A percentile compares a stretch with the other conserved stretches of the same genome.
Evolutionary conservation across 30 jellyfish, hydroid and myxozoan genomes (phyloP).

Genomic region (Turritopsis rubra): DNA sequence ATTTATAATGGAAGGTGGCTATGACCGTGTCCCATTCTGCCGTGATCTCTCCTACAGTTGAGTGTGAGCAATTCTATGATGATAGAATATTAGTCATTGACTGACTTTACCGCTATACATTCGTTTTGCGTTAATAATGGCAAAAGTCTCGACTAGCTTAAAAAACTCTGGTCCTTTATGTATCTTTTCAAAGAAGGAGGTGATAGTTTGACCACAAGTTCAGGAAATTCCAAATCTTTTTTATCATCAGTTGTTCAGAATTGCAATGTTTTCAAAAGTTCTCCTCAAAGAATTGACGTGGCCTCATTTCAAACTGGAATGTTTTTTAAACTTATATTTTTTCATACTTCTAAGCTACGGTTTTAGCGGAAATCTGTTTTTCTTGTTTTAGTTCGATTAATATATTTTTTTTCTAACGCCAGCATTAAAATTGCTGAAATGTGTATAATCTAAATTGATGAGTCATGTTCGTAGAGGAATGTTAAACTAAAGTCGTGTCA

Average conservation of each 20-base stretch:
- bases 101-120: too few relatives aligned
- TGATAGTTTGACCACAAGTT: background rate
- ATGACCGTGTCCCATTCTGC: too few relatives aligned
- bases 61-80: too few relatives aligned
- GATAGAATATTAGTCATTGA: too few relatives aligned
- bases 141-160: too few relatives aligned
- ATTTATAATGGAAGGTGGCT: too few relatives aligned
- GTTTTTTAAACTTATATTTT: background rate
- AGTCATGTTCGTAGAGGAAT: background rate
- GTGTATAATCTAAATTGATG: background rate
- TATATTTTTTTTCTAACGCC: conserved; percentile 15
- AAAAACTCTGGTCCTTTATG: background rate
- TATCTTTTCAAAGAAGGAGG: background rate
- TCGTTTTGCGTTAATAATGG: too few relatives aligned
- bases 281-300: too few relatives aligned
- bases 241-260: too few relatives aligned
- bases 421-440: background rate
- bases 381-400: background rate
- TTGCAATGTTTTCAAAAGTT: too few relatives aligned
- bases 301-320: too few relatives aligned
- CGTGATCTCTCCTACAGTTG: too few relatives aligned
- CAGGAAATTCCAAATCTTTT: background rate
- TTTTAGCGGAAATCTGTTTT: background rate
- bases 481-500: background rate
- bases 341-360: background rate